Evolutionary conservation across 1,140 invertebrate genomes (phyloP).

Genomic region (Anthonomus grandis): DNA sequence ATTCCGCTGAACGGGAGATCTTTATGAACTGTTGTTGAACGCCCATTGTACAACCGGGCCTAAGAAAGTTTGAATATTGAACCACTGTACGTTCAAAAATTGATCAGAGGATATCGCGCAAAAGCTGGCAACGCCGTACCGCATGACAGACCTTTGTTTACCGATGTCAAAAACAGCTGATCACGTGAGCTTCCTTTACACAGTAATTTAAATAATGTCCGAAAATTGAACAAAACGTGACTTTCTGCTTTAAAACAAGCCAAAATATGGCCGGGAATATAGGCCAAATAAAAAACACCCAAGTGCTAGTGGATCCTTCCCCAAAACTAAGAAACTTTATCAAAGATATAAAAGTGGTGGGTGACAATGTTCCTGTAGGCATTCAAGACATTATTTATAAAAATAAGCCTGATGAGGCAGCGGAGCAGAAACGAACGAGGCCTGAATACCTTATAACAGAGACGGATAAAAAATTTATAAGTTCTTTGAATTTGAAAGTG

Average conservation of each 20-base stretch:
- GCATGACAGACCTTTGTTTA: too few species aligned
- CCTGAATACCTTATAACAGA: constrained; percentile 31
- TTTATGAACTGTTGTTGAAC: too few species aligned
- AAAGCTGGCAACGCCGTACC: too few species aligned
- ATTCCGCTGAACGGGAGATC: too few species aligned
- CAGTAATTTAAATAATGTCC: background rate
- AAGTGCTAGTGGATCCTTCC: constrained; percentile 36
- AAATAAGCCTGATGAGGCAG: constrained; percentile 27
- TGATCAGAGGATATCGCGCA: too few species aligned
- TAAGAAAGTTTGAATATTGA: too few species aligned
- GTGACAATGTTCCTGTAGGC: constrained; percentile 33
- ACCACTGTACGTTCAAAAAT: too few species aligned
- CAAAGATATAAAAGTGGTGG: constrained; percentile 23
- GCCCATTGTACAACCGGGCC: too few species aligned
- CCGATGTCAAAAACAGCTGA: background rate
- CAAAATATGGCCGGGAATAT: constrained; percentile 21
- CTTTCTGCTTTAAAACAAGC: background rate
- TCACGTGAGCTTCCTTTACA: background rate
- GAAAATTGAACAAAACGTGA: background rate
- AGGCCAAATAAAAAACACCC: constrained; percentile 30
- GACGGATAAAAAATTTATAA: constrained; percentile 36
- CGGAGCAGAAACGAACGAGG: constrained; percentile 8
- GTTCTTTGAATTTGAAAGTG: constrained; percentile 25
- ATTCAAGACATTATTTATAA: constrained; percentile 33
- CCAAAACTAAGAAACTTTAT: constrained; percentile 32